These are phyloP conservation scores for Zoanthus sociatus DNA, from an alignment of 92 coral and sea anemone genomes.

Conservation along the genomic window DNA sequence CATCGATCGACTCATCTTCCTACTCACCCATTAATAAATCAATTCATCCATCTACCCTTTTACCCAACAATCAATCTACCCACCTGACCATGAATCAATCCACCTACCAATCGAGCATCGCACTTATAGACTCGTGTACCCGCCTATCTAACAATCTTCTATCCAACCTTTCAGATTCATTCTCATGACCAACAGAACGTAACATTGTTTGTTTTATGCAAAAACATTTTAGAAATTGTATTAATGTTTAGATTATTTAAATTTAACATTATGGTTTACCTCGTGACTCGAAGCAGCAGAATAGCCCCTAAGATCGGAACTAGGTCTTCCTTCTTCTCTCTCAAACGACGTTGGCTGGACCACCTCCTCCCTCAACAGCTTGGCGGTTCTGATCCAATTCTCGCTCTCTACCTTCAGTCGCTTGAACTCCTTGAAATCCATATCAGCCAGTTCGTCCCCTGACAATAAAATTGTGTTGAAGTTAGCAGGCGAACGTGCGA, in stretches of 20 bases:
- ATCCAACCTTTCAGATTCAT: not conserved
- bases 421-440: slow-evolving; percentile 95
- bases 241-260: not conserved
- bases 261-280: slow-evolving; percentile 23
- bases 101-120: too few species aligned
- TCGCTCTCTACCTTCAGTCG: slow-evolving; percentile 86
- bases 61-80: too few species aligned
- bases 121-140: too few species aligned
- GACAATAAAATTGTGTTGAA: too few species aligned
- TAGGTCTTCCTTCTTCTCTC: slow-evolving; percentile 15
- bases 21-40: too few species aligned
- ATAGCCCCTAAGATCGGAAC: slow-evolving; percentile 6
- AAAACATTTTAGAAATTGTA: not conserved
- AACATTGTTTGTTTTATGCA: not conserved
- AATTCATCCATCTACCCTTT: too few species aligned
- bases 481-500: too few species aligned
- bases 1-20: too few species aligned
- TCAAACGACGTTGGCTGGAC: slow-evolving; percentile 60
- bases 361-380: slow-evolving; percentile 82
- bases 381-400: slow-evolving; percentile 91
- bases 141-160: too few species aligned
- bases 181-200: not conserved
- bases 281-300: slow-evolving; percentile 40
- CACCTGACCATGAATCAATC: too few species aligned
- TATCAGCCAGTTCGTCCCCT: slow-evolving; percentile 96